phyloP scores from a whole-genome alignment of 2,888 invertebrate species.

The Schizaphis graminum region DNA sequence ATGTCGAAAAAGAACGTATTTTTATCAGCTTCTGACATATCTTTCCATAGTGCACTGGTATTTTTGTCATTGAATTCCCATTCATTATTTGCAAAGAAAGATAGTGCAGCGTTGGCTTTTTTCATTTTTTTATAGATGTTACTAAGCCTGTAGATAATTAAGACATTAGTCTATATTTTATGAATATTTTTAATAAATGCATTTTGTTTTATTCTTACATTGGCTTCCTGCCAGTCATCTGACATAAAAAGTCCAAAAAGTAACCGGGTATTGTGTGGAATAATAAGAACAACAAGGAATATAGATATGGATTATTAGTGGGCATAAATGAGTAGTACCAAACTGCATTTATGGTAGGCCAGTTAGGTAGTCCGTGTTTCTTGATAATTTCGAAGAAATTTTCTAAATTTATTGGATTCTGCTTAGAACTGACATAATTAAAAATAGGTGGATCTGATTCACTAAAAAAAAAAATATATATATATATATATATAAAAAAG shows the following conservation, averaged over 20 bases:
- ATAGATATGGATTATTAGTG: constrained; percentile 67
- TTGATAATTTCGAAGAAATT: constrained; percentile 76
- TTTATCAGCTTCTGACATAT: constrained; percentile 70
- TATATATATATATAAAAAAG: too few relatives aligned
- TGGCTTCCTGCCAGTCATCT: constrained; percentile 67
- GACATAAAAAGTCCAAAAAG: constrained; percentile 67
- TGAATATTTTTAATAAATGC: background rate
- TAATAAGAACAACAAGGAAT: constrained; percentile 67
- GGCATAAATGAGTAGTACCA: constrained; percentile 68
- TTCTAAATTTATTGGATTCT: constrained; percentile 87
- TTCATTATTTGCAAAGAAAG: constrained; percentile 73
- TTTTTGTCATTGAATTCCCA: constrained; percentile 72
- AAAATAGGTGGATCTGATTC: constrained; percentile 76
- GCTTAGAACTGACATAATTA: constrained; percentile 87
- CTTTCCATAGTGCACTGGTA: constrained; percentile 70
- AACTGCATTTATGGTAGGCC: constrained; percentile 75
- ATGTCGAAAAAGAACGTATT: constrained; percentile 73
- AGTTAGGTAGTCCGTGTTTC: constrained; percentile 73
- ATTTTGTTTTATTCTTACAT: constrained; percentile 67
- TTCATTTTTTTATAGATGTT: constrained; percentile 73
- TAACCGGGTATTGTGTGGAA: constrained; percentile 68
- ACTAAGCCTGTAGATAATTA: constrained; percentile 71
- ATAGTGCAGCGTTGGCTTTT: constrained; percentile 72
- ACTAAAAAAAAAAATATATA: constrained; percentile 60
- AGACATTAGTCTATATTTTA: background rate